phyloP scores from a whole-genome alignment of 64 coral and sea anemone genomes.

The Catalaphyllia jardinei region DNA sequence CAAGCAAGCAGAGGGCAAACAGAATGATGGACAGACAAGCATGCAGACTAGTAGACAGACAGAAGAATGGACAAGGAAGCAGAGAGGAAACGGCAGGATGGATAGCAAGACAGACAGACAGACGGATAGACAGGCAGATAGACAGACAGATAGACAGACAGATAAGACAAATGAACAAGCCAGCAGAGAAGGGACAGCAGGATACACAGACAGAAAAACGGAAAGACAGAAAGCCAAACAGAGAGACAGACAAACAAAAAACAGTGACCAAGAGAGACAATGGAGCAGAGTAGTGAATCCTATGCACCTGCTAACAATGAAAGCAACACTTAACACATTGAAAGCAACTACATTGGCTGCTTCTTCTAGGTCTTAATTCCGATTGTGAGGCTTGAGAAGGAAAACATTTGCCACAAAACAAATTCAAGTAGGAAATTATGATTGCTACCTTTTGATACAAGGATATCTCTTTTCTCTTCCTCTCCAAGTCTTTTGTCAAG shows the following conservation, averaged over 20 bases:
- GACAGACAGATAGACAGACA: background rate
- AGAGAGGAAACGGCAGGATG: background rate
- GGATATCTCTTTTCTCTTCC: conserved; percentile 67
- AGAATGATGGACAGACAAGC: background rate
- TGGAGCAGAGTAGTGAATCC: too few relatives aligned
- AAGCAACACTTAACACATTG: background rate
- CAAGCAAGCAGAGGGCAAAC: background rate
- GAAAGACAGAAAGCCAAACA: background rate
- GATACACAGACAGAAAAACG: too few relatives aligned
- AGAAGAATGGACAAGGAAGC: background rate
- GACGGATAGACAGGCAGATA: background rate
- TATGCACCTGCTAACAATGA: too few relatives aligned
- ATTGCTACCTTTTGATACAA: conserved; percentile 76
- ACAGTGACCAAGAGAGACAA: background rate
- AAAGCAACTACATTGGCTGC: background rate
- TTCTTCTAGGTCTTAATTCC: background rate
- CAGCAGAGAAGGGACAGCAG: too few relatives aligned
- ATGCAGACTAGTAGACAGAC: background rate
- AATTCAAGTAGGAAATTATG: background rate
- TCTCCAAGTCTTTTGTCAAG: conserved; percentile 59
- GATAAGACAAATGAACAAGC: background rate
- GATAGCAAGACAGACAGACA: background rate
- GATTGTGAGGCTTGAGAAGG: background rate
- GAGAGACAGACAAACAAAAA: background rate
- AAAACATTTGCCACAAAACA: background rate